Evolutionary conservation across 2,797 vertebrate genomes (phyloP), one percentile per base, ranked within the genome.

Genomic region (Gymnoscopelus microlampas): DNA sequence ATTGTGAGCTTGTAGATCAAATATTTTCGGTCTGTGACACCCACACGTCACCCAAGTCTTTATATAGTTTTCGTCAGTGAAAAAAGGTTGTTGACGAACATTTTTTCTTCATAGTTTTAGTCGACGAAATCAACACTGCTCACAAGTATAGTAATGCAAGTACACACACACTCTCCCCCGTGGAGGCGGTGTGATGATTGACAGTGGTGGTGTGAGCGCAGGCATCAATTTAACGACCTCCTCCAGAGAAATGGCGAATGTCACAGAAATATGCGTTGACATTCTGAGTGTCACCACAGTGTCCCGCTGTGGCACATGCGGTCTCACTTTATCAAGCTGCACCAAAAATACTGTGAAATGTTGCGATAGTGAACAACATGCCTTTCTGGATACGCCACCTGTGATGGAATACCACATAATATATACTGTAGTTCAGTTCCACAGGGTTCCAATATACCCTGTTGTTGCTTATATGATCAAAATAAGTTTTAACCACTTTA

Each of bases 211-310:
- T 83, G 74, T 77, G 80, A 82, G 80, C 65, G 35, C 53, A 76
- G 70, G 78, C 73, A 51, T 60, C 77, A 80, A 73, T 75, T 77
- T 73, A 44, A 77, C 7, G 3, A 63, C 55, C 59, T 13, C 55
- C 59, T 13, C 35, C 9, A 24, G 44, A 39, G 59, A 66, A 57
- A 55, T 76, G 71, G 66, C 29, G 59, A 61, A 70, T 68, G 79
- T 83, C 82, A 87, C 76, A 76, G 51, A 88, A 85, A 77, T 80
- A 84, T 86, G 74, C 71, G 35, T 15, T 48, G 59, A 55, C 73
- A 59, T 71, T 66, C 67, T 49, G 59, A 59, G 64, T 70, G 80
- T 80, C 72, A 32, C 78, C 77, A 54, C 78, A 58, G 12, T 63
- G 66, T 70, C 77, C 58, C 60, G 59, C 69, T 63, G 51, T 67